Evolutionary conservation across 64 coral and sea anemone species (phyloP).

Genomic region (Montipora sp.): DNA sequence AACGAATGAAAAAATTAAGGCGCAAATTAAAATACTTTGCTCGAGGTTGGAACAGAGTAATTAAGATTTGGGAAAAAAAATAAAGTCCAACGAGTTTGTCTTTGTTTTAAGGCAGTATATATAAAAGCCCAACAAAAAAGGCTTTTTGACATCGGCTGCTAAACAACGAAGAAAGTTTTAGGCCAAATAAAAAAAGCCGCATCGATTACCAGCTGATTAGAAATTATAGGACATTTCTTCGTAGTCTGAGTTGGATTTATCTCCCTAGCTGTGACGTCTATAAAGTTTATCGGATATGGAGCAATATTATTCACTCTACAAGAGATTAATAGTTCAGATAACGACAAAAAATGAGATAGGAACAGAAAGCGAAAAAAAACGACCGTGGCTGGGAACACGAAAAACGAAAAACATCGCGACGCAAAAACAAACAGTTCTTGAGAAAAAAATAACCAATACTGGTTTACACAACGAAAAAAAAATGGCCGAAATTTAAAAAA

Average conservation of each 20-base stretch:
- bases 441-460: neutral
- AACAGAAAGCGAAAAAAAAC: neutral
- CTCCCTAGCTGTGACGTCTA: neutral
- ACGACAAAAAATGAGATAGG: neutral
- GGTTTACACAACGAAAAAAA: neutral
- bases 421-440: neutral
- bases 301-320: neutral
- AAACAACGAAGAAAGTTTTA: neutral
- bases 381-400: neutral
- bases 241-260: neutral
- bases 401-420: neutral
- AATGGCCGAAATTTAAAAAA: neutral
- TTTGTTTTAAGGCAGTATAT: neutral
- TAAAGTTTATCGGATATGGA: neutral
- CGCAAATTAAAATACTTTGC: neutral
- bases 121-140: neutral
- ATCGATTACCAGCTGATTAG: no score
- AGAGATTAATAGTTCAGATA: conserved; percentile 10
- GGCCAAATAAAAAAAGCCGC: no score
- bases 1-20: neutral
- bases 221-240: neutral
- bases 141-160: neutral
- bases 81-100: neutral
- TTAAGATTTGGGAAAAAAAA: neutral
- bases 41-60: neutral